phyloP scores from a whole-genome alignment of 1,140 invertebrate genomes.

The Nasonia vitripennis region DNA sequence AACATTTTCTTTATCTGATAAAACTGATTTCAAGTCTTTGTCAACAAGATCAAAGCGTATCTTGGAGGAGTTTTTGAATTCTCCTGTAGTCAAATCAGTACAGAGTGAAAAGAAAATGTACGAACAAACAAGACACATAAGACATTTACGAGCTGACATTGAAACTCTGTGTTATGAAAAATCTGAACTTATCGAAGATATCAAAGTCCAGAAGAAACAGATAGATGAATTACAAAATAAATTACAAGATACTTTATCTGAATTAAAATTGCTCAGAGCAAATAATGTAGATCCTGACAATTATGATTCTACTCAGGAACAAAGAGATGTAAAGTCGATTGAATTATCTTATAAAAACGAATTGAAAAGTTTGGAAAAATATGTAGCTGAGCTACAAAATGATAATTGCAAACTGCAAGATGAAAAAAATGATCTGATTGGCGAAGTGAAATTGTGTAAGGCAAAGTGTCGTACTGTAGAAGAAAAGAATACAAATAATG shows the following conservation, averaged over 20 bases:
- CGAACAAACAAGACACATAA: slow-evolving; percentile 64
- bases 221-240: slow-evolving; percentile 64
- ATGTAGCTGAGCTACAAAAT: slow-evolving; percentile 59
- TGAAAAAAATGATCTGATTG: slow-evolving; percentile 62
- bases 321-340: slow-evolving; percentile 52
- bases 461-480: slow-evolving; percentile 56
- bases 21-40: slow-evolving; percentile 50
- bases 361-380: slow-evolving; percentile 62
- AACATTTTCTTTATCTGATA: slow-evolving; percentile 56
- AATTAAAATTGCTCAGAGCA: slow-evolving; percentile 61
- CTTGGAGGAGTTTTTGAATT: slow-evolving; percentile 66
- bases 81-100: slow-evolving; percentile 63
- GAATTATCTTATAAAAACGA: slow-evolving; percentile 65
- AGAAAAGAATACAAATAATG: slow-evolving; percentile 60
- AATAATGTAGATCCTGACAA: slow-evolving; percentile 8
- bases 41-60: slow-evolving; percentile 54
- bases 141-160: slow-evolving; percentile 62
- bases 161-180: slow-evolving; percentile 69
- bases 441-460: slow-evolving; percentile 56
- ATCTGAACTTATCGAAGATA: slow-evolving; percentile 67
- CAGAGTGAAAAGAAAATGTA: slow-evolving; percentile 64
- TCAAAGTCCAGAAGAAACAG: slow-evolving; percentile 64
- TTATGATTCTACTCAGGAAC: slow-evolving; percentile 58
- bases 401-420: slow-evolving; percentile 61
- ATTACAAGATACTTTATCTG: slow-evolving; percentile 58